These are phyloP conservation scores for Upupa epops DNA, from an alignment of 2,113 vertebrate species.

Conservation along the genomic window DNA sequence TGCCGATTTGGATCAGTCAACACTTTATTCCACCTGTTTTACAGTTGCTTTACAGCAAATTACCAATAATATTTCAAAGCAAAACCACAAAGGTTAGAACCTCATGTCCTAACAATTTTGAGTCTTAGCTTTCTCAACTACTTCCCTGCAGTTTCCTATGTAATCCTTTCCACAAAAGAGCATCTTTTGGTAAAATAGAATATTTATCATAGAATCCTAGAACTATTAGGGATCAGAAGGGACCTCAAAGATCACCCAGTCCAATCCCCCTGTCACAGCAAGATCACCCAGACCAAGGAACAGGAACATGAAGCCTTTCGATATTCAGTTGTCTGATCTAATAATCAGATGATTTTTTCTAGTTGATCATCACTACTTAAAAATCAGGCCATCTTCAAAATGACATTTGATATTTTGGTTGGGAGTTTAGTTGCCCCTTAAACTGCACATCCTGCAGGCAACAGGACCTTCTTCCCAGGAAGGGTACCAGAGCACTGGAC, in stretches of 20 bases:
- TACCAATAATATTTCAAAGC: not conserved
- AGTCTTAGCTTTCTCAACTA: not conserved
- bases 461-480: too few species aligned
- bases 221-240: too few species aligned
- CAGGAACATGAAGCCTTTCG: not conserved
- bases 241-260: too few species aligned
- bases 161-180: not conserved
- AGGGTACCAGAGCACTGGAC: too few species aligned
- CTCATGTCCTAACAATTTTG: not conserved
- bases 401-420: not conserved
- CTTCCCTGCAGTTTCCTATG: not conserved
- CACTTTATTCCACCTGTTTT: not conserved
- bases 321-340: not conserved
- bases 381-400: not conserved
- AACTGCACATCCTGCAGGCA: not conserved
- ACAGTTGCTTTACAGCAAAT: not conserved
- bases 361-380: not conserved
- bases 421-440: not conserved
- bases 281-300: too few species aligned
- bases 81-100: conserved; percentile 1
- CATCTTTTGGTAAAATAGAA: not conserved
- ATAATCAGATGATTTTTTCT: not conserved
- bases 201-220: too few species aligned
- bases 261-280: too few species aligned
- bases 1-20: not conserved